phyloP scores from a whole-genome alignment of 2,113 vertebrate genomes.

The Microcebus tavaratra region DNA sequence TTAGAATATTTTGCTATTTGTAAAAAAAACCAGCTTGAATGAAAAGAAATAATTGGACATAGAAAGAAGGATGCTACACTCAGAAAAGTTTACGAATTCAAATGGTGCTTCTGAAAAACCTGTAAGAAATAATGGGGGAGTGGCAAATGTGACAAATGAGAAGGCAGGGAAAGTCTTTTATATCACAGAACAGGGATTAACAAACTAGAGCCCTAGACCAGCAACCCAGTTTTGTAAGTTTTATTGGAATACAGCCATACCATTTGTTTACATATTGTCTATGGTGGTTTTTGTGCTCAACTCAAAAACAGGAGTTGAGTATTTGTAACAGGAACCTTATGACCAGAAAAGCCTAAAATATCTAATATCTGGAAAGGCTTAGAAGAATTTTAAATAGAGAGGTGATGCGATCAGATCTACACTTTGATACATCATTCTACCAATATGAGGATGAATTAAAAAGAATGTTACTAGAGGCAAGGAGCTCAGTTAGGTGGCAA shows the following conservation, averaged over 20 bases:
- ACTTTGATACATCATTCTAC: not conserved
- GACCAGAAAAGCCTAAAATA: not conserved
- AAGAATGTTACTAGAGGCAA: not conserved
- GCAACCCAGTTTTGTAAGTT: not conserved
- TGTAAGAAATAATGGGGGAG: not conserved
- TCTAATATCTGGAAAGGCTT: not conserved
- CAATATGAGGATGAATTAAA: not conserved
- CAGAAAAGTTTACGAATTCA: conserved; percentile 8
- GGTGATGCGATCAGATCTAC: not conserved
- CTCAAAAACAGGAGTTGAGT: not conserved
- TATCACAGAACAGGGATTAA: not conserved
- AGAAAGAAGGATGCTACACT: not conserved
- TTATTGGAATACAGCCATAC: not conserved
- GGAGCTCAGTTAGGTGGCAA: not conserved
- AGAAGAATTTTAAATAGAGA: not conserved
- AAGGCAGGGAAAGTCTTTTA: not conserved
- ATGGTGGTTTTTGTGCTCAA: not conserved
- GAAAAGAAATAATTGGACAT: not conserved
- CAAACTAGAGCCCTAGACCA: not conserved
- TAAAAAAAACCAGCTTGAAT: not conserved
- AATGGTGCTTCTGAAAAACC: not conserved
- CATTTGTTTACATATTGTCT: not conserved
- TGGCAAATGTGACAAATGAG: not conserved
- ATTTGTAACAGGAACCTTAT: not conserved
- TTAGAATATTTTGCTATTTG: conserved; percentile 1